Conservation (phyloP, 2,888 invertebrate species). For the Nomada fucata region DNA sequence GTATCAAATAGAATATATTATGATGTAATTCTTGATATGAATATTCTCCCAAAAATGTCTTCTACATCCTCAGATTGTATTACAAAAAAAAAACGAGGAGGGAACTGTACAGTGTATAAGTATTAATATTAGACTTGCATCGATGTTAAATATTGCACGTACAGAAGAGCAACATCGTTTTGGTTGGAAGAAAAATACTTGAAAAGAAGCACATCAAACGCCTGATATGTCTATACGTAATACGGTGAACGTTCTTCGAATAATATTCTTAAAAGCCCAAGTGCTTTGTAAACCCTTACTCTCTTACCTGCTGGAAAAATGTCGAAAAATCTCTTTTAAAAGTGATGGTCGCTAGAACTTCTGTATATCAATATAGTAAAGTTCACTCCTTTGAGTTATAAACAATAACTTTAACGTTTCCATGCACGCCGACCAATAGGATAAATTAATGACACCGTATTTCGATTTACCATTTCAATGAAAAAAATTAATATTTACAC, state of each 20-base stretch:
- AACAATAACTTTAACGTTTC: slow-evolving; percentile 2
- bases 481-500: neutral
- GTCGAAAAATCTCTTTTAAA: neutral
- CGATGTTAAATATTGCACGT: too few species aligned
- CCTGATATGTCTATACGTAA: neutral
- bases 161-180: neutral
- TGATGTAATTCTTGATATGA: too few species aligned
- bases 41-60: too few species aligned
- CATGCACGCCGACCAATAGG: neutral
- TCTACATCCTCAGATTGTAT: too few species aligned
- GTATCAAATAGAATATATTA: too few species aligned
- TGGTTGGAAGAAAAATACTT: neutral
- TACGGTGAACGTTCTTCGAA: neutral
- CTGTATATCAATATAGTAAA: slow-evolving; percentile 8
- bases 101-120: too few species aligned
- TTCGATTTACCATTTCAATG: neutral
- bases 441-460: too few species aligned
- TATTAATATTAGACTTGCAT: too few species aligned
- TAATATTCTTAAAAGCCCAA: too few species aligned
- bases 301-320: too few species aligned
- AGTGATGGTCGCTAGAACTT: slow-evolving; percentile 1
- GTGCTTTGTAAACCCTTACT: neutral
- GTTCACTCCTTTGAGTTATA: neutral
- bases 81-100: too few species aligned
- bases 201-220: neutral